phyloP scores from a whole-genome alignment of 2,797 vertebrate genomes.

The Sebastes vulpes region DNA sequence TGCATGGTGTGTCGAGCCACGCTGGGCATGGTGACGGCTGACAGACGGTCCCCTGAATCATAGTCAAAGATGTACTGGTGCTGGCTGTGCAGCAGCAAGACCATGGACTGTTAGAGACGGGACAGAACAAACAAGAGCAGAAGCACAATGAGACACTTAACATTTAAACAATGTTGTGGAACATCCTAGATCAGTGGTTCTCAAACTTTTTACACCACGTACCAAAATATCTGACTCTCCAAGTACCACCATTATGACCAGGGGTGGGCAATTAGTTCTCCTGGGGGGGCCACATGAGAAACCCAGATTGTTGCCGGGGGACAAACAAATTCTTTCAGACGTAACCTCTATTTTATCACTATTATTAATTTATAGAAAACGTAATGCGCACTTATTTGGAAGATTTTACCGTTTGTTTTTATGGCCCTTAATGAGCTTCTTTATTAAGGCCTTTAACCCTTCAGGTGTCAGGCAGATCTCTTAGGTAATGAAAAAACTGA shows the following conservation, averaged over 20 bases:
- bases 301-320: no score
- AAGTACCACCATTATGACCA: no score
- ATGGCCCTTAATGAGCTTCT: neutral
- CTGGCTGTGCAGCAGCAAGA: constrained; percentile 97
- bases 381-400: neutral
- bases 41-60: constrained; percentile 93
- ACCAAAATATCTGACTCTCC: no score
- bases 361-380: no score
- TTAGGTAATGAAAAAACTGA: neutral
- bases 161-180: no score
- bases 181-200: no score
- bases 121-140: constrained; percentile 9
- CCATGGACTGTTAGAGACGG: constrained; percentile 92
- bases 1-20: constrained; percentile 99
- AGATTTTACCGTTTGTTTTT: neutral
- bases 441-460: neutral
- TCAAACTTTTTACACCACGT: no score
- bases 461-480: neutral
- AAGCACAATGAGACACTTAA: neutral
- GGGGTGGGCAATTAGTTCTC: no score
- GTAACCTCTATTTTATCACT: no score
- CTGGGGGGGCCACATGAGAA: no score
- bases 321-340: no score
- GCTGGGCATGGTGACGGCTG: constrained; percentile 98
- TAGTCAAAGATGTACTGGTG: constrained; percentile 99